Base-by-base conservation (phyloP, 2,888 invertebrate species). In the Sarcophaga rosellei region DNA sequence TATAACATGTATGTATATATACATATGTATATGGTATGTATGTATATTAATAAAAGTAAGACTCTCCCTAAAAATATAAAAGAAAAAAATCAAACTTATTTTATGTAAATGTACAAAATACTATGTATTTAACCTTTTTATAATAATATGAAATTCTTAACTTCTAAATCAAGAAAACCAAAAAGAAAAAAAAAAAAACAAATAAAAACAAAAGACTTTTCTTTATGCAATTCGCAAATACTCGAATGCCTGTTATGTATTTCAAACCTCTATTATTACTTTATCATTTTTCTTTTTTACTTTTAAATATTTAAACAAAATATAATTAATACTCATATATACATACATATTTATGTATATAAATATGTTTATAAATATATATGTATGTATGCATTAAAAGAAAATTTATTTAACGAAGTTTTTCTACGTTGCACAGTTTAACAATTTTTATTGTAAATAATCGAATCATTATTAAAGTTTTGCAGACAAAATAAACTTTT, bases 101-200 rank as follows among this genome's bases (percentile, higher is more conserved):
- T 84, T 80, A 76, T 84, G 79, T 75, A 84, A 73, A 80, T 84
- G 84, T 80, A 84, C 84, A 80, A 84, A 84, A 80, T 80, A 84
- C 84, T 80, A 84, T 75, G 69, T 79, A 79, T 80, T 84, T 72
- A 84, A 78, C 47, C 57, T 47, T 84, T 77, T 76, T 80, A 72
- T 80, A 80, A 80, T 68, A 76, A 21, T 20, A 63, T 68, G 21
- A 75, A 59, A 72, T 69, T 57, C 4, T 78, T 79, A 23, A 59
- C 69, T 61, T 74, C 73, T 83, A 61, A 73, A 65, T 69, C 35
- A 57, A 84, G 35, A 35, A 35, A 35, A 35, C 35, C 35, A 35
- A 35, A 35, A 10, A 35, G 35, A 35, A 35, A 35, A 35, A 35
- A 35, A 6, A 35, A 35, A 35, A 35, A 35, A 35, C 35, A 35